phyloP scores from a whole-genome alignment of 2,797 vertebrate genomes.

The Bradypodion ventrale region DNA sequence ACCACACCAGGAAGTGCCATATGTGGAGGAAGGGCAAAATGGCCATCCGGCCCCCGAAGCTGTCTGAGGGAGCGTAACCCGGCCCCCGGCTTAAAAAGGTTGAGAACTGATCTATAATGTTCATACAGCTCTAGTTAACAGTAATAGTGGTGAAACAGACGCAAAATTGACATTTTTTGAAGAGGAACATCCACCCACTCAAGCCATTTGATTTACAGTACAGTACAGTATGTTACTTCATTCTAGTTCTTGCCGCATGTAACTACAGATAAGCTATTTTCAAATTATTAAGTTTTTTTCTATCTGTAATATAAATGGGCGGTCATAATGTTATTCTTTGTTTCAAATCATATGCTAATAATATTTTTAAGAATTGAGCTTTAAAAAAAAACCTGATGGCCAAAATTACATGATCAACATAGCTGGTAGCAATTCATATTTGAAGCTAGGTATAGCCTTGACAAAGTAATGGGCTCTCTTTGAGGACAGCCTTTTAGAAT shows the following conservation, averaged over 20 bases:
- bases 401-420: background rate
- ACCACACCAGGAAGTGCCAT: no score
- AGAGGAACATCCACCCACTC: background rate
- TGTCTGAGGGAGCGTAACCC: no score
- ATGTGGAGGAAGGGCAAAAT: no score
- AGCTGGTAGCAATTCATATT: background rate
- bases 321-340: background rate
- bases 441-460: background rate
- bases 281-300: background rate
- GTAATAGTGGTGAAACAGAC: background rate
- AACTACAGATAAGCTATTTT: background rate
- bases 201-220: constrained; percentile 27
- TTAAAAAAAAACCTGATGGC: background rate
- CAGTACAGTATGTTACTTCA: constrained; percentile 10
- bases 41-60: no score
- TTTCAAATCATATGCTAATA: background rate
- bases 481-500: no score
- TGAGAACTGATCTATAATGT: constrained; percentile 23
- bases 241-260: background rate
- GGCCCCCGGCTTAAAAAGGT: no score
- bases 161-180: constrained; percentile 22
- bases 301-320: background rate
- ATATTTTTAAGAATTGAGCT: background rate
- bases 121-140: constrained; percentile 32
- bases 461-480: background rate